Evolutionary conservation across 2,888 invertebrate species (phyloP).

Genomic region (Odontocerum albicorne): DNA sequence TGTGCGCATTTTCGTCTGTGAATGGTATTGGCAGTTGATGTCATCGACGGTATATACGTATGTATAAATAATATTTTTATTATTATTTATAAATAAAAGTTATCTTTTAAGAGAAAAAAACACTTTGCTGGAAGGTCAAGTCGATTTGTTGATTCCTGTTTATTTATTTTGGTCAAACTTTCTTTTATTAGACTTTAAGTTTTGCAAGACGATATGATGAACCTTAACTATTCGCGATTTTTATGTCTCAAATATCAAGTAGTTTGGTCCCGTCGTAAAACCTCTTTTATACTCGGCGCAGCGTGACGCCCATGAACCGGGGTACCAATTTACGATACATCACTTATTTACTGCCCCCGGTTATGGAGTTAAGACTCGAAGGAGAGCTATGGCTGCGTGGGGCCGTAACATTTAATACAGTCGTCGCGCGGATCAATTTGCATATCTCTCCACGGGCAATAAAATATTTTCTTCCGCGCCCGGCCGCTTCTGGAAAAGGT

Average conservation of each 20-base stretch:
- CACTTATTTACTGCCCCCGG: constrained; percentile 22
- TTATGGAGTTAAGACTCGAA: constrained; percentile 13
- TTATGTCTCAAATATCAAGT: not conserved
- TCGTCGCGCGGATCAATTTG: constrained; percentile 25
- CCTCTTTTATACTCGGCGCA: not conserved
- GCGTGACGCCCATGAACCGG: not conserved
- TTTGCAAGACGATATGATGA: no score
- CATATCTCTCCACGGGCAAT: constrained; percentile 16
- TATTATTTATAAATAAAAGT: no score
- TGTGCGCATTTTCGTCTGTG: not conserved
- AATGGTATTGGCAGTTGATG: not conserved
- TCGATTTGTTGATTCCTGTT: no score
- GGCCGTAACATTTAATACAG: constrained; percentile 27
- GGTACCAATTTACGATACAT: constrained; percentile 28
- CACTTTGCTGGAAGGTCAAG: no score
- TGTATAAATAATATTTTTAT: no score
- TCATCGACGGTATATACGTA: no score
- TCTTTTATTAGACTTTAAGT: no score
- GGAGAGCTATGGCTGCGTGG: constrained; percentile 2
- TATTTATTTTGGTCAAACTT: no score
- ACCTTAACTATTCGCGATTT: no score
- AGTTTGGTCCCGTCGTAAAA: not conserved
- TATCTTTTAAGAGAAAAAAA: no score
- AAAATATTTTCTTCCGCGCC: constrained; percentile 13
- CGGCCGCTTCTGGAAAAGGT: not conserved